Base-by-base conservation (phyloP, 2,797 vertebrate species). In the Bradypus variegatus region DNA sequence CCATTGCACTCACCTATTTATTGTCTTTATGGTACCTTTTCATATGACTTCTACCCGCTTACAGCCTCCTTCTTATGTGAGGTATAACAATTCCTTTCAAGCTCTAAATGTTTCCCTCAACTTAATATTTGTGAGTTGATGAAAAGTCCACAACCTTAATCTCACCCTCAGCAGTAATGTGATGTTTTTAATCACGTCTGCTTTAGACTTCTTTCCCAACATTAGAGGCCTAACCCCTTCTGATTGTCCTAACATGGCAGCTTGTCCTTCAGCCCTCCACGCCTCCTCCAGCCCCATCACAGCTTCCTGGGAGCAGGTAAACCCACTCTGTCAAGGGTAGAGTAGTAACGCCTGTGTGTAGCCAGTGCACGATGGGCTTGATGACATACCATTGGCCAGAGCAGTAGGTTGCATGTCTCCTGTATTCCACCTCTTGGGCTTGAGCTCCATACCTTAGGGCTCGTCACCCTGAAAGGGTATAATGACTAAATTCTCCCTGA, bases 381-480 rank as follows among this genome's bases (percentile, higher is more conserved):
- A 0, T 0, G 64, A 25, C 23, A 0, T 50, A 8, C 55, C 58
- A 29, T 7, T 45, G 53, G 12, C 88, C 10, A 18, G 18, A 75
- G 65, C 31, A 4, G 2, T 8, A 4, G 72, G 38, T 29, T 21
- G 29, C 65, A 33, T 77, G 45, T 77, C 48, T 53, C 75, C 18
- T 12, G 16, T 21, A 19, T 50, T 25, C 31, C 86, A 23, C 33
- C 3, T 15, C 33, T 55, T 29, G 53, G n/a, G 16, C 41, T 67
- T 48, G 84, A 25, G 27, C 69, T 64, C 27, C 27, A 33, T 8
- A 19, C 60, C n/a, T 27, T 6, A 55, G 77, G 27, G 45, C 72
- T 11, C 8, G 0, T 21, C 4, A 8, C 36, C 21, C 72, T 14
- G 13, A 69, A 31, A 70, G 29, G n/a, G 58, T 1, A 48, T 45